A percentile compares a stretch with the other conserved stretches of the same genome.
Conservation (phyloP, 2,888 invertebrate genomes). For the Ashinkailepas kermadecensis region DNA sequence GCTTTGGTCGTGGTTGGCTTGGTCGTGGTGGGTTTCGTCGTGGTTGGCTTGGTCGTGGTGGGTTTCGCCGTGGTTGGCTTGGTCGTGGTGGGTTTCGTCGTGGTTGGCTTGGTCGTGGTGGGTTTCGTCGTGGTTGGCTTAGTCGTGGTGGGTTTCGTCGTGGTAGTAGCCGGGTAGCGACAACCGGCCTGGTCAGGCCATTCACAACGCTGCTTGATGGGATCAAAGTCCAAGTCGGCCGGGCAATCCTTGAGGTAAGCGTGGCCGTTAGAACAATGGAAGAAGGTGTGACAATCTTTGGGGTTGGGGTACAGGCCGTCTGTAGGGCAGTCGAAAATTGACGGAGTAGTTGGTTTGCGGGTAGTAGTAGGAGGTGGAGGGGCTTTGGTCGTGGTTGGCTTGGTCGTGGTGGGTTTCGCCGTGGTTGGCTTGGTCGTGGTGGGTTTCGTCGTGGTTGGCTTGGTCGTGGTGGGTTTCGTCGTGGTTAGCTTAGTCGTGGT, state of each 20-base stretch:
- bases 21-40: no score
- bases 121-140: no score
- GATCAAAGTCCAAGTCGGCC: not conserved
- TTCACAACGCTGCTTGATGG: not conserved
- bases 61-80: not conserved
- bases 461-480: no score
- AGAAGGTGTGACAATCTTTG: not conserved
- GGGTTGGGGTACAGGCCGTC: constrained; percentile 32
- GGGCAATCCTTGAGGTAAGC: not conserved
- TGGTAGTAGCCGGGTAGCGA: no score
- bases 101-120: no score
- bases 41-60: not conserved
- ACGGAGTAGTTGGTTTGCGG: no score
- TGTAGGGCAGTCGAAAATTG: constrained; percentile 22
- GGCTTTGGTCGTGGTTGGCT: not conserved
- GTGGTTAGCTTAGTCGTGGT: no score
- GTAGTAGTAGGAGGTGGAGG: not conserved
- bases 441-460: no score
- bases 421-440: not conserved
- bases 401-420: not conserved
- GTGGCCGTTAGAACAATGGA: no score
- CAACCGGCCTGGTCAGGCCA: not conserved
- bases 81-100: no score
- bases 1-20: not conserved
- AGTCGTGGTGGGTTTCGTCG: no score